Conservation (phyloP, 1,140 invertebrate genomes). For the Drosophila nasuta region DNA sequence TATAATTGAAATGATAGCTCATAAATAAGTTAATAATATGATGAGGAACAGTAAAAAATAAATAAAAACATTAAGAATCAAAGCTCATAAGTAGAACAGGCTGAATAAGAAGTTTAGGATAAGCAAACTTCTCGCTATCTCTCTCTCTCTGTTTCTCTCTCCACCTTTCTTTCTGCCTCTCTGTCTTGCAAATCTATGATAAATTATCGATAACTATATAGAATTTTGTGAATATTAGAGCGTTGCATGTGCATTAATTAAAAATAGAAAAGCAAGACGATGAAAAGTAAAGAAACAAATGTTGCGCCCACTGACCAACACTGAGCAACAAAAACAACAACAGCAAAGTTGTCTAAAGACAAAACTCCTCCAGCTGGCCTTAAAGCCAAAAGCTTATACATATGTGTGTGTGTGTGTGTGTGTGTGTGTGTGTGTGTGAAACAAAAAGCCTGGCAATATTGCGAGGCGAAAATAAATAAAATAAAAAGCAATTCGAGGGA, state of each 20-base stretch:
- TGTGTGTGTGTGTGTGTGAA: constrained; percentile 14
- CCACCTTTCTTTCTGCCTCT: too few species aligned
- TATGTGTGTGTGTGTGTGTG: constrained; percentile 1
- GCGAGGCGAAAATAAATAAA: constrained; percentile 61
- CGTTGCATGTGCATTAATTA: not conserved
- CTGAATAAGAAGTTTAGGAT: too few species aligned
- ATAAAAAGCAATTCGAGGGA: not conserved
- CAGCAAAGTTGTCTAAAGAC: not conserved
- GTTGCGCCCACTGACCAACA: constrained; percentile 26
- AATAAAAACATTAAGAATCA: too few species aligned
- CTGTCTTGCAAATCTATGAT: too few species aligned
- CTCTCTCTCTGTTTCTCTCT: too few species aligned
- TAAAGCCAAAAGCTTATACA: not conserved
- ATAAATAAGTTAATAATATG: too few species aligned
- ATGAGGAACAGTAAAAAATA: too few species aligned
- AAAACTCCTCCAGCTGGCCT: not conserved
- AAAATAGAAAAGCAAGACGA: not conserved
- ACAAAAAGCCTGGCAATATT: constrained; percentile 37
- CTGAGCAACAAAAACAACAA: constrained; percentile 6
- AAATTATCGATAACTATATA: too few species aligned
- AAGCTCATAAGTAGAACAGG: too few species aligned
- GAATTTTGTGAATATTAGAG: not conserved
- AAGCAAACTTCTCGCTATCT: too few species aligned
- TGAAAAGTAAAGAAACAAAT: not conserved
- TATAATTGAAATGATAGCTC: too few species aligned